phyloP scores from a whole-genome alignment of 2,888 invertebrate species.

The Phasia obesa region DNA sequence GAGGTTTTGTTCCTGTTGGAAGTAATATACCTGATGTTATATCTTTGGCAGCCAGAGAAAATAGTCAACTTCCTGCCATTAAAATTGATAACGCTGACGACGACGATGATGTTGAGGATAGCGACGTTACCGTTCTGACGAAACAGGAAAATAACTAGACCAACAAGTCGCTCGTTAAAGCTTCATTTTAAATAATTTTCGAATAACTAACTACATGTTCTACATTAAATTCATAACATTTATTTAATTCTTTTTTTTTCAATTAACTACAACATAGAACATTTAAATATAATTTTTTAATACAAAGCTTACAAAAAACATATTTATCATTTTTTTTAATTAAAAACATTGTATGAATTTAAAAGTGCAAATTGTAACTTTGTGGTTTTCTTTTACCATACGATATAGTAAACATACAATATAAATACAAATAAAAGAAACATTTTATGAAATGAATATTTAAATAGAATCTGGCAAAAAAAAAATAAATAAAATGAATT shows the following conservation, averaged over 20 bases:
- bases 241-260: constrained; percentile 48
- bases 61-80: constrained; percentile 72
- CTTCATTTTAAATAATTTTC: neutral
- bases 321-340: neutral
- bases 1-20: constrained; percentile 81
- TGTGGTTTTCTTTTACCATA: neutral
- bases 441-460: neutral
- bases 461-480: neutral
- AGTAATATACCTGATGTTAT: constrained; percentile 78
- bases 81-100: constrained; percentile 59
- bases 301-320: constrained; percentile 57
- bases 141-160: constrained; percentile 29
- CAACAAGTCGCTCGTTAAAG: neutral
- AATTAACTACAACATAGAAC: constrained; percentile 48
- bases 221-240: constrained; percentile 40
- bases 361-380: constrained; percentile 20
- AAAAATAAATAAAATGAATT: constrained; percentile 51
- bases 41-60: constrained; percentile 76
- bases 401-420: too few relatives aligned
- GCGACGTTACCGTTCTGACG: constrained; percentile 11
- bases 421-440: neutral
- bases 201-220: neutral
- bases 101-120: constrained; percentile 17
- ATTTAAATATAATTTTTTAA: constrained; percentile 64
- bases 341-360: constrained; percentile 15